phyloP scores from a whole-genome alignment of 2,888 invertebrate species.

The Pecten maximus region DNA sequence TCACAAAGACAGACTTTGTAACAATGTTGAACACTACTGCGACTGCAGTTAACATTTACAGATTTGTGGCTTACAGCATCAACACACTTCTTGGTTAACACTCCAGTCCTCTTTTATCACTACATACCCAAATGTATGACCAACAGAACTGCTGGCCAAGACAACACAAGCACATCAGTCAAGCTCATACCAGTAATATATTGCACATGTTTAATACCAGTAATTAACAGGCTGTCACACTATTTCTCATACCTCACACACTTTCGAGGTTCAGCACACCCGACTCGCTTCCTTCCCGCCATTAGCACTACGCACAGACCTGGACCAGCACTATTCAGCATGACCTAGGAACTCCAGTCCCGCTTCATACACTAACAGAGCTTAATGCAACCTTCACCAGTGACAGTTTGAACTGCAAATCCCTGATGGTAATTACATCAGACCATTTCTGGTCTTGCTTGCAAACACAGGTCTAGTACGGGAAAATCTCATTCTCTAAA shows the following conservation, averaged over 20 bases:
- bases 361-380: background rate
- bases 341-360: background rate
- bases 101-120: background rate
- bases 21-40: background rate
- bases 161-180: background rate
- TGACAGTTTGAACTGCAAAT: background rate
- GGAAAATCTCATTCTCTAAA: no score
- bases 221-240: background rate
- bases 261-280: background rate
- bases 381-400: background rate
- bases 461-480: background rate
- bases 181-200: no score
- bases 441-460: background rate
- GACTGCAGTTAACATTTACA: background rate
- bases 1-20: background rate
- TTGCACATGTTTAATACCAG: background rate
- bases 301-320: background rate
- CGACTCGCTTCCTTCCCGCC: background rate
- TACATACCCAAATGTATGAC: background rate
- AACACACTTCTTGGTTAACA: background rate
- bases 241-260: background rate
- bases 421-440: background rate
- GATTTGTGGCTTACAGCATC: background rate
- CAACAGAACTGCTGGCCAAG: background rate
- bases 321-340: background rate